Base-by-base conservation (phyloP, 2,888 invertebrate species). In the Hipparchia sbordonii region DNA sequence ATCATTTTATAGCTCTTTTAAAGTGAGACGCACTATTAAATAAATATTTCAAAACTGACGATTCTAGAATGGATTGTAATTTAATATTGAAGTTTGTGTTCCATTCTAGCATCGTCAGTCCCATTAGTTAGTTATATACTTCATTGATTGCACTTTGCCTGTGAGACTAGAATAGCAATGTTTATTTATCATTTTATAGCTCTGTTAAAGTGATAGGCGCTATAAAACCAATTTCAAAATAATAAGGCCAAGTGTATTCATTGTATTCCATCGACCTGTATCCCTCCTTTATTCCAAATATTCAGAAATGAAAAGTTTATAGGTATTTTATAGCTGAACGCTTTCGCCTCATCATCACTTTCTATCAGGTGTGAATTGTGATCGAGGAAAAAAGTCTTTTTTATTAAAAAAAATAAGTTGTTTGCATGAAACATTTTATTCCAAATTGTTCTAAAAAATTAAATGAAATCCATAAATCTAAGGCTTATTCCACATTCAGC, bases 401-500 rank as follows among this genome's bases (percentile, higher is more conserved):
- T 54, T 56, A 6, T 5, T 56, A n/a, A n/a, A n/a, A 12, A n/a
- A 13, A 6, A n/a, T n/a, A 56, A 39, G 5, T 0, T 23, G 23
- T 23, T 23, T 39, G 39, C 39, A 39, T 39, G 39, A 39, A 39
- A 56, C 6, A 6, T n/a, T 56, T n/a, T 13, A n/a, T n/a, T n/a
- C 12, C n/a, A 5, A n/a, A 13, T 48, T 13, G 8, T 48, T 8
- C 8, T 48, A 33, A 66, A 54, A 66, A 33, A 8, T 65, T 33
- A 54, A 54, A 52, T 8, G 39, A n/a, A 54, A 66, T 10, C 39
- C 72, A 68, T 76, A 70, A 74, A 74, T 74, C 70, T 73, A n/a
- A 6, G n/a, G 67, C 48, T 56, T 65, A 74, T 76, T 73, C 62
- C 51, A 74, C 66, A 76, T 76, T 76, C 75, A 75, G 72, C 56